Percentiles rank a stretch among this genome's conserved stretches.
Evolutionary conservation across 2,797 vertebrate genomes (phyloP).

Genomic region (Sardinella longiceps): DNA sequence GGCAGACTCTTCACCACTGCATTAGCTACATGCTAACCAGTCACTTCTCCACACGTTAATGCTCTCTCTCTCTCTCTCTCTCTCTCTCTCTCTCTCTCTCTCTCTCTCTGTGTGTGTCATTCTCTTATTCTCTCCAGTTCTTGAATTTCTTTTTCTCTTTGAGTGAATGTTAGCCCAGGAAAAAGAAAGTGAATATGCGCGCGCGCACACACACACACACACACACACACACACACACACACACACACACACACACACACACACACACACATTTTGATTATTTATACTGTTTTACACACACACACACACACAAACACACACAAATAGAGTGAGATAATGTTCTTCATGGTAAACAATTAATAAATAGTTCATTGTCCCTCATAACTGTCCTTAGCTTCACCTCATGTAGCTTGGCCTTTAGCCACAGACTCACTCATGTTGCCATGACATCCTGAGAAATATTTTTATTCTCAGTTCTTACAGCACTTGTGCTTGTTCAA

Average conservation of each 20-base stretch:
- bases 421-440: background rate
- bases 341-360: background rate
- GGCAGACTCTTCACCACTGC: background rate
- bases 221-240: no score
- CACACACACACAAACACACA: no score
- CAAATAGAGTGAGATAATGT: no score
- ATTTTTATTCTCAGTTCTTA: background rate
- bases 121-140: background rate
- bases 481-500: background rate
- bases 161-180: background rate
- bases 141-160: background rate
- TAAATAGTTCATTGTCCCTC: background rate
- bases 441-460: background rate
- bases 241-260: no score
- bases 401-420: background rate
- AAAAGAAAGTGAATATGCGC: background rate
- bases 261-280: no score
- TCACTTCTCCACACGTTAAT: background rate
- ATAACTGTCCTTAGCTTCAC: background rate
- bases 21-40: background rate
- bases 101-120: constrained; percentile 6
- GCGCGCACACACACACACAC: background rate
- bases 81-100: background rate
- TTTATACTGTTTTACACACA: no score
- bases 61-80: background rate